Evolutionary conservation across 1,140 invertebrate species (phyloP).

Genomic region (Ruditapes philippinarum): DNA sequence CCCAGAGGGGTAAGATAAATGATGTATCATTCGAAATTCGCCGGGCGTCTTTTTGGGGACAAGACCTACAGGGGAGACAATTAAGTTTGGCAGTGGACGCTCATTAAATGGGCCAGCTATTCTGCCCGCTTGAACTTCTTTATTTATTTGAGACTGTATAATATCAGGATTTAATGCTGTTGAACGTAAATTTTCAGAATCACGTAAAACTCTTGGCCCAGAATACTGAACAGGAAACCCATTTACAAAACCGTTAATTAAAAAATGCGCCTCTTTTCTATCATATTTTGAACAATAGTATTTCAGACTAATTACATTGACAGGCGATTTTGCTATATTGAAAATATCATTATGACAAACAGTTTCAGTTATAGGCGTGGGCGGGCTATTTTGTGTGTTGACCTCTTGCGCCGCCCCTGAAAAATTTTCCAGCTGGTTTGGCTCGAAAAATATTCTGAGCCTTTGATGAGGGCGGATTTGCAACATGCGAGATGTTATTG

Average conservation of each 20-base stretch:
- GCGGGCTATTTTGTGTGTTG: not conserved
- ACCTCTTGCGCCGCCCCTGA: not conserved
- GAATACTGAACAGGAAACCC: constrained; percentile 3
- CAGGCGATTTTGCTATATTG: not conserved
- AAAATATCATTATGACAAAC: not conserved
- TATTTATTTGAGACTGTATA: constrained; percentile 19
- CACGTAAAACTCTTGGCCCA: not conserved
- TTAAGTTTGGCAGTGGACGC: constrained; percentile 32
- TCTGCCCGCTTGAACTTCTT: constrained; percentile 32
- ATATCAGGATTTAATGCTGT: not conserved
- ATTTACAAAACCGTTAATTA: not conserved
- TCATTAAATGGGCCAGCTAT: constrained; percentile 45
- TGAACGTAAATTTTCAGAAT: constrained; percentile 44
- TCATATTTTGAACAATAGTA: not conserved
- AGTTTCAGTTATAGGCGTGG: not conserved
- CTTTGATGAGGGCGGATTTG: not conserved
- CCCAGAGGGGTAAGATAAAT: constrained; percentile 63
- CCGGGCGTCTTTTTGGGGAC: constrained; percentile 62
- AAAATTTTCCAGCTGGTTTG: not conserved
- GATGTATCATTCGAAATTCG: constrained; percentile 67
- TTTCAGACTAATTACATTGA: not conserved
- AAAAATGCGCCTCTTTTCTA: not conserved
- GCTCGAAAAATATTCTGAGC: not conserved
- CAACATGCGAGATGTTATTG: too few species aligned
- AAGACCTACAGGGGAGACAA: constrained; percentile 55